These are phyloP conservation scores for Maccullochella peelii DNA, from an alignment of 2,113 vertebrate genomes.

Conservation along the genomic window DNA sequence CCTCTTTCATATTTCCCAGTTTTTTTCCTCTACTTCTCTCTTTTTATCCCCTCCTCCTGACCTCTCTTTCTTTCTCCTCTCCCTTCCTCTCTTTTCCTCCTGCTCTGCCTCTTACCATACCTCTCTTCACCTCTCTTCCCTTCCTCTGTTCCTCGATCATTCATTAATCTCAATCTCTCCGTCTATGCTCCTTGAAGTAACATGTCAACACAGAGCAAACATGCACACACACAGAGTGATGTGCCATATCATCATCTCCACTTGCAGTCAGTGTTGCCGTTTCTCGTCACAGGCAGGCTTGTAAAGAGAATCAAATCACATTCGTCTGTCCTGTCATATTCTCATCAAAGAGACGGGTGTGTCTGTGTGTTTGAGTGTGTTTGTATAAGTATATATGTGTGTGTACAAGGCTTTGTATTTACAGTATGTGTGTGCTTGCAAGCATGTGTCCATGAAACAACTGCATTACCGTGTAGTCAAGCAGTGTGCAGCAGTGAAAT, in stretches of 20 bases:
- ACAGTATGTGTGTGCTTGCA: slow-evolving; percentile 39
- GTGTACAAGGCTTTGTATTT: slow-evolving; percentile 1
- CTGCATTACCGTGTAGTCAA: slow-evolving; percentile 56
- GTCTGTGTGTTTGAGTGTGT: slow-evolving; percentile 57
- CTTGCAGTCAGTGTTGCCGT: slow-evolving; percentile 40
- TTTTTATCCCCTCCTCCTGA: background rate
- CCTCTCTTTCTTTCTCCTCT: background rate
- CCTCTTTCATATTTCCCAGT: background rate
- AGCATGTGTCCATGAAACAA: slow-evolving; percentile 51
- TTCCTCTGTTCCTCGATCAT: slow-evolving; percentile 53
- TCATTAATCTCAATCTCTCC: slow-evolving; percentile 47
- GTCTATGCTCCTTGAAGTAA: slow-evolving; percentile 41
- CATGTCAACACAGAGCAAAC: slow-evolving; percentile 46
- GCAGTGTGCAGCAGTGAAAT: slow-evolving; percentile 51
- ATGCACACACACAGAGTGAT: slow-evolving; percentile 12
- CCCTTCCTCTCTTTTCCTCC: background rate
- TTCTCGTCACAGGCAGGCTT: slow-evolving; percentile 41
- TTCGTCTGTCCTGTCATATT: slow-evolving; percentile 70
- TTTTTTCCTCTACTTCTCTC: background rate
- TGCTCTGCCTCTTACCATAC: background rate
- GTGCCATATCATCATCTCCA: slow-evolving; percentile 52
- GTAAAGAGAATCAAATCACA: slow-evolving; percentile 71
- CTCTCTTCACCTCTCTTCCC: background rate
- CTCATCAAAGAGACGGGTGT: slow-evolving; percentile 77
- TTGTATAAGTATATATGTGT: slow-evolving; percentile 1